A percentile compares a stretch with the other conserved stretches of the same genome.
Conservation (phyloP, 2,113 vertebrate species). For the Pomatostomus ruficeps region DNA sequence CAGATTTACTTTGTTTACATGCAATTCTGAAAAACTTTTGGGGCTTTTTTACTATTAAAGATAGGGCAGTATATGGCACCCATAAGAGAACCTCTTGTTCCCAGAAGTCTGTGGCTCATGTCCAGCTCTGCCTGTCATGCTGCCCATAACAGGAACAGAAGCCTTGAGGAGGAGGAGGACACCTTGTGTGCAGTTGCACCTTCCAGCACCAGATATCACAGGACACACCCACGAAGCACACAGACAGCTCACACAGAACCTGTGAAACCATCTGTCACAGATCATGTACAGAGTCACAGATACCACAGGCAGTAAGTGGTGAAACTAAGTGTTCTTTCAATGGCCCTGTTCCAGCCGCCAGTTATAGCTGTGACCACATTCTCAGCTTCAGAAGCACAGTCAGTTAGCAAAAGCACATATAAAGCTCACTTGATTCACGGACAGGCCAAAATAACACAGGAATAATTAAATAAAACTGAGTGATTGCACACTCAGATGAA, state of each 20-base stretch:
- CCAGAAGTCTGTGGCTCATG: neutral
- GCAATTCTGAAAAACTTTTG: neutral
- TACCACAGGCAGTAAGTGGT: neutral
- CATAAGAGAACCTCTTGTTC: neutral
- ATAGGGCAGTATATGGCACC: neutral
- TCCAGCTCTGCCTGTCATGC: neutral
- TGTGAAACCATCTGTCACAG: neutral
- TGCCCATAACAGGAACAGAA: neutral
- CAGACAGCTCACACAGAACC: neutral
- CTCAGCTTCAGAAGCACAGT: neutral
- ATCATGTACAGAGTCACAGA: neutral
- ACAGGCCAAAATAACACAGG: neutral
- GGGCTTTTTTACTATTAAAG: neutral
- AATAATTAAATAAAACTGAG: neutral
- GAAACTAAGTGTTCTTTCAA: neutral
- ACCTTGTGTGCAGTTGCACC: neutral
- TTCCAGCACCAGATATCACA: accelerated
- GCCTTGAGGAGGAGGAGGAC: neutral
- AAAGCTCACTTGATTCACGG: neutral
- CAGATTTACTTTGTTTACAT: neutral
- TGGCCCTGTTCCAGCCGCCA: neutral
- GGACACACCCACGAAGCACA: accelerated
- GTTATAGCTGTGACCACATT: neutral
- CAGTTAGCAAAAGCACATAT: neutral
- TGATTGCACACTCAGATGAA: neutral